Percentiles rank a stretch among this genome's conserved stretches.
These are phyloP conservation scores for Tyrophagus putrescentiae DNA, from an alignment of 1,140 invertebrate genomes.

Conservation along the genomic window DNA sequence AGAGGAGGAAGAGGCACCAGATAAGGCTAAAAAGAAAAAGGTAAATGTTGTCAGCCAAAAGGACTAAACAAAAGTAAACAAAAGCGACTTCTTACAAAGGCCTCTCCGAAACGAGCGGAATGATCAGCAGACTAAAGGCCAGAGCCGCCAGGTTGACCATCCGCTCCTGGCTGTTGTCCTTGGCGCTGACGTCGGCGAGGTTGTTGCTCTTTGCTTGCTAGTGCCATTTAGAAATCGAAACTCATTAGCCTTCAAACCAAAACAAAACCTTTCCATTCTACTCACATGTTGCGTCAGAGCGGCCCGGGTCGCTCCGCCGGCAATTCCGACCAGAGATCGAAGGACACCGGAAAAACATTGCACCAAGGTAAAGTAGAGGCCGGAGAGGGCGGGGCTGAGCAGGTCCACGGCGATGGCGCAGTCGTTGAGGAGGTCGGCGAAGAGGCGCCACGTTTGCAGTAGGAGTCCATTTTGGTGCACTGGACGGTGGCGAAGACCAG, in stretches of 20 bases:
- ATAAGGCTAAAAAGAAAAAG: slow-evolving; percentile 38
- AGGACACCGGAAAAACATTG: slow-evolving; percentile 45
- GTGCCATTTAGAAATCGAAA: slow-evolving; percentile 18
- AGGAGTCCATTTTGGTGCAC: slow-evolving; percentile 59
- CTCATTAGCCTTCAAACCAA: too few relatives aligned
- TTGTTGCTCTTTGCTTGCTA: slow-evolving; percentile 62
- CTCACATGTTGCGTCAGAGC: slow-evolving; percentile 66
- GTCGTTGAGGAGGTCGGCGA: slow-evolving; percentile 88
- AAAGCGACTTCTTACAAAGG: too few relatives aligned
- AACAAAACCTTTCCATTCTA: background rate
- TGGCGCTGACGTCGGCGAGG: slow-evolving; percentile 79
- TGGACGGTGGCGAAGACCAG: slow-evolving; percentile 84
- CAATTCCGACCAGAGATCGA: slow-evolving; percentile 55
- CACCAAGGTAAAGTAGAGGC: slow-evolving; percentile 35
- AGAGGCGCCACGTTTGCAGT: slow-evolving; percentile 88
- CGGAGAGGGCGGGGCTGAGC: slow-evolving; percentile 44
- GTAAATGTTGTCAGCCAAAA: too few relatives aligned
- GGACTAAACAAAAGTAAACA: too few relatives aligned
- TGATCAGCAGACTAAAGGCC: slow-evolving; percentile 53
- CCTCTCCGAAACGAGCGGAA: slow-evolving; percentile 44
- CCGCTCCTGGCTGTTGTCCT: slow-evolving; percentile 92
- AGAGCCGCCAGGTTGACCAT: slow-evolving; percentile 76
- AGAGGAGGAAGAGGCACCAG: slow-evolving; percentile 50
- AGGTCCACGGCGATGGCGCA: slow-evolving; percentile 66
- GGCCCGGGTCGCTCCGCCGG: slow-evolving; percentile 75